Base-by-base conservation (phyloP, 2,888 invertebrate species). In the Bruchidius siliquastri region DNA sequence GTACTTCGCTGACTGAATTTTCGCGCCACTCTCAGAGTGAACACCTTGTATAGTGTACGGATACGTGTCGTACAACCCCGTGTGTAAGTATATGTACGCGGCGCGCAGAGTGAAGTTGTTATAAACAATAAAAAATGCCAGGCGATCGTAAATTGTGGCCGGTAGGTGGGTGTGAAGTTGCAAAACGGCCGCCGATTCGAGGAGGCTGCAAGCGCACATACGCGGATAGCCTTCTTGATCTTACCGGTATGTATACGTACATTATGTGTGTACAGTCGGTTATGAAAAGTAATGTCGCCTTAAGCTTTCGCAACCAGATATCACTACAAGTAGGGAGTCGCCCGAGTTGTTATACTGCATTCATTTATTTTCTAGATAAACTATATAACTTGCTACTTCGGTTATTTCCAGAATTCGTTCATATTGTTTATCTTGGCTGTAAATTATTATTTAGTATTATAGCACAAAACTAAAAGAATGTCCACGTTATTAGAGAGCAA, bases 101-200 rank as follows among this genome's bases (percentile, higher is more conserved):
- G 49, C 49, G 49, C 49, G 49, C 49, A 49, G 49, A 49, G 68
- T 68, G 68, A 68, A 68, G 68, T 68, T 68, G 68, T 68, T 68
- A 68, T 68, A 22, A 22, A 68, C 68, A 22, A 68, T 68, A 68
- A 68, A 68, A 83, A 84, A 79, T 22, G 22, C 68, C 21, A 8
- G 68, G 2, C 20, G 68, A 22, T 68, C 68, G 22, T 68, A 68
- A 68, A 68, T 68, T 22, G 68, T 22, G 10, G 8, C 21, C 68
- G 30, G 66, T 72, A 77, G 73, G 83, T 82, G 81, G 81, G 82
- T 81, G 85, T 82, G 81, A 84, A 83, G 83, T 82, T 82, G 83
- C 81, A 80, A 82, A 83, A 83, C 82, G 79, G 82, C 82, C 80
- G 81, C 82, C 76, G 75, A 77, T 21, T 21, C 49, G 49, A 49